Percentiles rank a stretch among this genome's conserved stretches.
These are phyloP conservation scores for Casuarius casuarius DNA, from an alignment of 2,113 vertebrate genomes.

Conservation along the genomic window DNA sequence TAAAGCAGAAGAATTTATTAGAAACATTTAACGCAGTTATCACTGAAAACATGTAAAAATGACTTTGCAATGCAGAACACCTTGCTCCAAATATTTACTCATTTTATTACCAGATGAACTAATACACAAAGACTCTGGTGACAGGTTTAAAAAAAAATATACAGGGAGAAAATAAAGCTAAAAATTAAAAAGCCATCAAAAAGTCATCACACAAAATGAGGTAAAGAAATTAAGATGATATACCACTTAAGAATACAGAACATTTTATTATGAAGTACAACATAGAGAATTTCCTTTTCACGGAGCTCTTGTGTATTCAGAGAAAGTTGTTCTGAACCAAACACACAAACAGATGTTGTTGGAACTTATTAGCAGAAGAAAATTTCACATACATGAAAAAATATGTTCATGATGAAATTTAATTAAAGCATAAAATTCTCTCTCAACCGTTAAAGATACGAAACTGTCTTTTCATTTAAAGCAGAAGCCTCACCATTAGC, in stretches of 20 bases:
- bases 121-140: background rate
- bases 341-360: background rate
- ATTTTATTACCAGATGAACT: background rate
- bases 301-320: background rate
- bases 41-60: background rate
- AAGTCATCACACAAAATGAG: background rate
- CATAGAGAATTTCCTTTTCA: background rate
- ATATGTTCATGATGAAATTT: background rate
- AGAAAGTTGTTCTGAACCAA: background rate
- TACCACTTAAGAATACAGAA: background rate
- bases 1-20: background rate
- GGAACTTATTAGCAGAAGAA: background rate
- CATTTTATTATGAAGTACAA: background rate
- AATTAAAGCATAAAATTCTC: background rate
- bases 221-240: background rate
- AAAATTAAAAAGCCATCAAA: slow-evolving; percentile 3
- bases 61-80: background rate
- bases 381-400: background rate
- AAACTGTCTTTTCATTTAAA: background rate
- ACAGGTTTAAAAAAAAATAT: background rate
- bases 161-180: background rate
- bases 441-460: background rate
- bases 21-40: background rate
- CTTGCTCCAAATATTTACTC: background rate
- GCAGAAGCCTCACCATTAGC: background rate